Percentiles rank a stretch among this genome's conserved stretches.
phyloP scores from a whole-genome alignment of 2,797 vertebrate species.

The Sternarchorhynchus goeldii region DNA sequence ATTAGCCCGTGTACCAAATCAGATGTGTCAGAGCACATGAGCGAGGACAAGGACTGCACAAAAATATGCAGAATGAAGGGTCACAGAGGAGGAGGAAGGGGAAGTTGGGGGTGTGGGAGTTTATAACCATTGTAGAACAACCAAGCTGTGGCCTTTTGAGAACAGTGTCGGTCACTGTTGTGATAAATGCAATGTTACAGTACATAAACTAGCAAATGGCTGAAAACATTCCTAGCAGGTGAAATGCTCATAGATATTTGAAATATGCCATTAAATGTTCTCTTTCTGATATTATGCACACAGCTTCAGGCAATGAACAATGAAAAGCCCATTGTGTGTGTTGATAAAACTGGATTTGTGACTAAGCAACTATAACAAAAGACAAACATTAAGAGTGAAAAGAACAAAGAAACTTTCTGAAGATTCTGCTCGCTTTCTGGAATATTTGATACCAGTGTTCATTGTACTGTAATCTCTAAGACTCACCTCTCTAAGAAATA shows the following conservation, averaged over 20 bases:
- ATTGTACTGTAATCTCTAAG: conserved; percentile 17
- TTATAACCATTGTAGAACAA: too few relatives aligned
- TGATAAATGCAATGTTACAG: not conserved
- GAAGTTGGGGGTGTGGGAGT: too few relatives aligned
- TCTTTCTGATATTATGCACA: not conserved
- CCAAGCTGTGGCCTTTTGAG: too few relatives aligned
- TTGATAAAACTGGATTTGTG: not conserved
- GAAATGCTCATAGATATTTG: not conserved
- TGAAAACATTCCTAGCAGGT: conserved; percentile 13
- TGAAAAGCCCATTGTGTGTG: not conserved
- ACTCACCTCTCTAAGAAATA: not conserved
- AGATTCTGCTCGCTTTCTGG: conserved; percentile 3
- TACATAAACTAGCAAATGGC: not conserved
- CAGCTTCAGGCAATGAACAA: not conserved
- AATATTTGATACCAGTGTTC: not conserved
- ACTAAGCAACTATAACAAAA: not conserved
- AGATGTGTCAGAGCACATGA: too few relatives aligned
- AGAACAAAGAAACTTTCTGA: not conserved
- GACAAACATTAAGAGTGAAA: not conserved
- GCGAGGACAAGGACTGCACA: too few relatives aligned
- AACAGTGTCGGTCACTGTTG: too few relatives aligned
- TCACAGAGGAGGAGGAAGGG: too few relatives aligned
- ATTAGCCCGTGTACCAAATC: too few relatives aligned
- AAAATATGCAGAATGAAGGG: too few relatives aligned
- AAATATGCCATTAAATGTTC: conserved; percentile 1